Percentiles rank a stretch among this genome's conserved stretches.
phyloP scores from a whole-genome alignment of 2,113 vertebrate species.

The Lophotis ruficrista region DNA sequence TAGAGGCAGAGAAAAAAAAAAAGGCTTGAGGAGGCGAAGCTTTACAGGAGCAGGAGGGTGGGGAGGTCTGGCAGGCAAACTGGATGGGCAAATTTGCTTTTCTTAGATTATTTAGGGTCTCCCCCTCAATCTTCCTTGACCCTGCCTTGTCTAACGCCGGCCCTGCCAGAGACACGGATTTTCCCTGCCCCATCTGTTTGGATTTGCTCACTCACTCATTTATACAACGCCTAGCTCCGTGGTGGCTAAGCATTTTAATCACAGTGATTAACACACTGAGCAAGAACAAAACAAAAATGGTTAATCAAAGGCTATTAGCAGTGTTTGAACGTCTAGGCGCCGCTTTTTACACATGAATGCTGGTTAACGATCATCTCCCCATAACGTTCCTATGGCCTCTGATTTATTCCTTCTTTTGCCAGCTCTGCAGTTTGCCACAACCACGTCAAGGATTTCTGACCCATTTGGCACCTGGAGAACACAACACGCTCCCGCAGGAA shows the following conservation, averaged over 20 bases:
- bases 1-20: neutral
- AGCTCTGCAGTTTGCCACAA: conserved; percentile 14
- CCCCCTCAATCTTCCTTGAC: conserved; percentile 28
- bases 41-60: neutral
- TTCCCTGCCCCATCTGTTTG: conserved; percentile 67
- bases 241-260: conserved; percentile 71
- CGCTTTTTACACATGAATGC: conserved; percentile 49
- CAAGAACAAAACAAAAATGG: conserved; percentile 70
- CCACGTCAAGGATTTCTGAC: conserved; percentile 3
- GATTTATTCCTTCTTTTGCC: conserved; percentile 15
- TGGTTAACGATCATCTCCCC: conserved; percentile 61
- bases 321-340: conserved; percentile 31
- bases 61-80: neutral
- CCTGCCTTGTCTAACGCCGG: neutral
- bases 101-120: conserved; percentile 30
- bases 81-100: neutral
- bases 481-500: neutral
- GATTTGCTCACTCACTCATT: conserved; percentile 66
- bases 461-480: conserved; percentile 38
- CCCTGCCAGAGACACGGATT: conserved; percentile 55
- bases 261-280: conserved; percentile 69
- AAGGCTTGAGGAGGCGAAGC: neutral
- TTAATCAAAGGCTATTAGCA: conserved; percentile 70
- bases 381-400: neutral
- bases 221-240: conserved; percentile 45